Base-by-base conservation (phyloP, 2,113 vertebrate genomes). In the Sceloporus undulatus region DNA sequence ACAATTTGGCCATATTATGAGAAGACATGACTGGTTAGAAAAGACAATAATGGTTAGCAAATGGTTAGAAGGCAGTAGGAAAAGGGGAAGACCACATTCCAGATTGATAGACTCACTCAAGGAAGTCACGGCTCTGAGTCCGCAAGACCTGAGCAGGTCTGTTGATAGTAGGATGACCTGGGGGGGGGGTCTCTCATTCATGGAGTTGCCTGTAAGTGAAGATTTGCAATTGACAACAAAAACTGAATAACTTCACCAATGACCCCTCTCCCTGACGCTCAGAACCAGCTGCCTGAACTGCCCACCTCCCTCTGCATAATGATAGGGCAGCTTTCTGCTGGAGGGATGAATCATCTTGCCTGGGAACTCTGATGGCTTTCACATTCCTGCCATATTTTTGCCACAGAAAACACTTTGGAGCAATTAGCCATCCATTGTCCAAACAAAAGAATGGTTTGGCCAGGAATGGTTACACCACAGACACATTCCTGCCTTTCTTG, bases 301-400 rank as follows among this genome's bases (percentile, higher is more conserved):
- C 13, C 71, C n/a, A 16, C 16, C n/a, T 38, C 71, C n/a, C 14
- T 74, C 71, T 74, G n/a, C 71, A n/a, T 74, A 74, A 74, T 74
- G 34, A 74, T 74, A 74, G 71, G 71, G n/a, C 16, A 5, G 71
- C n/a, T 14, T 74, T 74, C 71, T 74, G n/a, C n/a, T 74, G 71
- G n/a, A 74, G 71, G 71, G n/a, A 74, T 74, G 71, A 74, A n/a
- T 74, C 71, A 74, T 34, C 71, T 74, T 74, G 25, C 68, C n/a
- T 13, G 13, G n/a, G 25, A 34, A n/a, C 71, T 74, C n/a, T 74
- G 71, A 74, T 74, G 34, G 71, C 14, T 74, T 74, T 74, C 71
- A 74, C 71, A 74, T 74, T 74, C 71, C 71, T 38, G 71, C 3
- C 34, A 74, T 74, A 74, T 18, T 74, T 74, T 74, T 34, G 71